A percentile compares a stretch with the other conserved stretches of the same genome.
Conservation (phyloP, 2,113 vertebrate genomes). For the Motacilla alba region DNA sequence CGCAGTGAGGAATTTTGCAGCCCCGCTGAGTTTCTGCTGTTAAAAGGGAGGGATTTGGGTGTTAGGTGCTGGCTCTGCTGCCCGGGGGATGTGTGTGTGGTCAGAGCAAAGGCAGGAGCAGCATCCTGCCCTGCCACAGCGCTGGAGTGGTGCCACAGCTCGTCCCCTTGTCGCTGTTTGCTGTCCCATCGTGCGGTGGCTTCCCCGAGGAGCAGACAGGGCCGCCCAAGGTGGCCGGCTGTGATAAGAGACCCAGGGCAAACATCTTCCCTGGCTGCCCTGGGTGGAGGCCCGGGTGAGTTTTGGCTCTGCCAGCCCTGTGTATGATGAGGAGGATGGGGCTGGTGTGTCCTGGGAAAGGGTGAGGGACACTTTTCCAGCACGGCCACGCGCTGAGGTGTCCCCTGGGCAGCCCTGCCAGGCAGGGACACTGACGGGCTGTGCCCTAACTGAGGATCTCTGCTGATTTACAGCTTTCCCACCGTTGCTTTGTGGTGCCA, state of each 20-base stretch:
- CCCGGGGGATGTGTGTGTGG: fast-evolving
- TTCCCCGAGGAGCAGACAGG: background rate
- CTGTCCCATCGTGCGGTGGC: background rate
- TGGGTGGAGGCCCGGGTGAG: background rate
- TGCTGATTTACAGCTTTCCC: background rate
- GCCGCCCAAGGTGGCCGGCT: slow-evolving; percentile 23
- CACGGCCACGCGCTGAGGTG: fast-evolving
- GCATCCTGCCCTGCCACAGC: background rate
- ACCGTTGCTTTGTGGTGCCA: background rate
- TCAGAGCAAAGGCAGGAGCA: background rate
- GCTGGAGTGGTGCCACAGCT: background rate
- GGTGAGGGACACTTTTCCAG: background rate
- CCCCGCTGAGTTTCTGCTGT: background rate
- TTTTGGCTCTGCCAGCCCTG: background rate
- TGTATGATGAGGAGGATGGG: fast-evolving
- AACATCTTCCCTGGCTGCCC: background rate
- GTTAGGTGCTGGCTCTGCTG: fast-evolving
- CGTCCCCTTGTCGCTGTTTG: background rate
- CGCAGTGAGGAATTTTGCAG: background rate
- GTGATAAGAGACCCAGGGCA: slow-evolving; percentile 42
- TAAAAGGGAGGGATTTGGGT: background rate
- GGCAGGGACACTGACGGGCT: fast-evolving
- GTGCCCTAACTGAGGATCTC: background rate
- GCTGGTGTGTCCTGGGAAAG: background rate
- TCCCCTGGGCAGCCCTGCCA: background rate